Evolutionary conservation across 1,140 invertebrate genomes (phyloP).

Genomic region (Nautilus pompilius): DNA sequence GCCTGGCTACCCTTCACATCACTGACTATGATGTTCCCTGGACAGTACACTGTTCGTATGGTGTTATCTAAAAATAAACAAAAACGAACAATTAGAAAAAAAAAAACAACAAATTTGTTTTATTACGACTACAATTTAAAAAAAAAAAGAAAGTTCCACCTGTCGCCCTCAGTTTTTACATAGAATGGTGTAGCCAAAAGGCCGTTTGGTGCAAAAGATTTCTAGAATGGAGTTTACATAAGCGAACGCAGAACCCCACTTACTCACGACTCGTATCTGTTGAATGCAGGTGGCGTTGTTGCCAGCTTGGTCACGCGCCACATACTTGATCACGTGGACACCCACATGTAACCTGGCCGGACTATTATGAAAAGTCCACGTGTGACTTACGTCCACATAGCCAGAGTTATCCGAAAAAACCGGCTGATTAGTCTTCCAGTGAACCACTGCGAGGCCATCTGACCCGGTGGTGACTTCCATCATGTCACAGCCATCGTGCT

Average conservation of each 20-base stretch:
- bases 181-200: too few relatives aligned
- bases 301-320: constrained; percentile 15
- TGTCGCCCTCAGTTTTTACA: too few relatives aligned
- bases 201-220: too few relatives aligned
- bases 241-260: too few relatives aligned
- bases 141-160: too few relatives aligned
- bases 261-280: constrained; percentile 13
- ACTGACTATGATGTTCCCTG: constrained; percentile 6
- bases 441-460: constrained; percentile 14
- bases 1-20: background rate
- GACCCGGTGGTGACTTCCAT: constrained; percentile 7
- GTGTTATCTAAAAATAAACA: constrained; percentile 5
- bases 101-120: too few relatives aligned
- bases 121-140: too few relatives aligned
- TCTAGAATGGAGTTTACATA: too few relatives aligned
- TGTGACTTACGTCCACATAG: constrained; percentile 1
- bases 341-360: constrained; percentile 14
- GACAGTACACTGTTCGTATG: constrained; percentile 4
- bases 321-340: constrained; percentile 16
- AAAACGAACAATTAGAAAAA: too few relatives aligned
- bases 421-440: constrained; percentile 10
- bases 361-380: constrained; percentile 7
- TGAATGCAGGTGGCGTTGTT: constrained; percentile 14
- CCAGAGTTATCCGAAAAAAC: constrained; percentile 18
- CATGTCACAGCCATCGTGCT: constrained; percentile 13